Base-by-base conservation (phyloP, 64 coral and sea anemone species). In the Stylophora pistillata region DNA sequence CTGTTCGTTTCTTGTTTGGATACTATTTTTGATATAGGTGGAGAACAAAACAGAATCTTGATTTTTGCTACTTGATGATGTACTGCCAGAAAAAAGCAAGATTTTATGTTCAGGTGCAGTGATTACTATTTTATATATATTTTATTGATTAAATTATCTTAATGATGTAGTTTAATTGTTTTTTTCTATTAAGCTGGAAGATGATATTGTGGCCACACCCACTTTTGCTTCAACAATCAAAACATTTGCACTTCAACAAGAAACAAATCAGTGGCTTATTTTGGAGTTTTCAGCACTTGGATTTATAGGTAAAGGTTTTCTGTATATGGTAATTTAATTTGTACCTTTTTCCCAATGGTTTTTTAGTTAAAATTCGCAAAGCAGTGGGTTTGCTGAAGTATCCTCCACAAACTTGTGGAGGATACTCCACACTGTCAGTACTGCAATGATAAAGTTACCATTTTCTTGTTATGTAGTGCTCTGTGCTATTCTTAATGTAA, bases 31-130 rank as follows among this genome's bases (percentile, higher is more conserved):
- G 15, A 73, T 61, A 14, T 25, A 99, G 97, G 55, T 99, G 97
- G 97, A 95, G 97, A 99, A 99, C 97, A 78, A 99, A 99, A 55
- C 97, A 99, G 70, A 99, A 99, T 80, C 88, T 99, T 54, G 97
- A 99, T 90, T 99, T 99, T 34, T 90, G 92, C 33, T 99, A 82
- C 56, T 65, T 99, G 15, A 99, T 99, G 97, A 99, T 99, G 97
- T 99, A 99, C 41, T 95, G 89, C 82, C 96, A 99, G 41, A 89
- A 68, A 72, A 95, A 94, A 90, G 96, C 96, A 71, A 90, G 96
- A 73, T 99, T 95, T 83, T 99, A 99, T 93, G 75, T 99, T 59
- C 96, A 99, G 94, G 96, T 99, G 57, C 18, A 66, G 63, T 66
- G 3, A 10, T 3, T 25, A n/a, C 25, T 66, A n/a, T 5, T 3